These are phyloP conservation scores for Eospalax fontanierii DNA, from an alignment of 2,797 vertebrate genomes.

Conservation along the genomic window DNA sequence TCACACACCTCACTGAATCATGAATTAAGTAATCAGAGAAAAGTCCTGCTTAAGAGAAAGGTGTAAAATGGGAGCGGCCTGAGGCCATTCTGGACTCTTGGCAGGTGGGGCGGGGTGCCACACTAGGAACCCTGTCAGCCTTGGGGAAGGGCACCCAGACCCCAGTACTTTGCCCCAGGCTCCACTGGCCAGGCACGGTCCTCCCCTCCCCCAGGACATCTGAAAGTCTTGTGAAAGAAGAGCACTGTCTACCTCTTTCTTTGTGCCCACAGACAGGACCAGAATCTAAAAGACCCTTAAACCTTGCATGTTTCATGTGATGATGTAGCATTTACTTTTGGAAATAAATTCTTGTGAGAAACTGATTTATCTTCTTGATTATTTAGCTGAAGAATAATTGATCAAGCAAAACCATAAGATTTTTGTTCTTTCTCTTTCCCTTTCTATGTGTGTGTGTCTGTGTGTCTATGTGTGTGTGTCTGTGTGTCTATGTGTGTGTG, in stretches of 20 bases:
- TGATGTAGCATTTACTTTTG: background rate
- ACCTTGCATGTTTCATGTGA: background rate
- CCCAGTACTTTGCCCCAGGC: fast-evolving
- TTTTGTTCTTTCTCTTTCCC: no score
- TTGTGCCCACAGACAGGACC: background rate
- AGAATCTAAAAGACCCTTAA: background rate
- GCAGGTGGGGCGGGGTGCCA: no score
- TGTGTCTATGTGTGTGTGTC: no score
- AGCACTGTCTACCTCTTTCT: background rate
- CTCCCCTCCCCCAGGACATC: background rate
- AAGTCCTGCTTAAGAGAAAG: background rate
- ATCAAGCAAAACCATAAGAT: no score
- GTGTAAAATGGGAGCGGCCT: background rate
- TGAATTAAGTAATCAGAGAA: background rate
- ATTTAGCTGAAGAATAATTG: no score
- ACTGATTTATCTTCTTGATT: background rate
- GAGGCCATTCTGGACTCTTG: background rate
- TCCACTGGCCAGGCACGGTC: background rate
- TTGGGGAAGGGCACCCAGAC: background rate
- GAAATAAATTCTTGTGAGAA: background rate
- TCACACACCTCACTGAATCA: background rate
- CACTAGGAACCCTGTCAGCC: background rate
- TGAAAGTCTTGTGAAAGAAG: background rate
- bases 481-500: no score
- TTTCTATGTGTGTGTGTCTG: no score